Evolutionary conservation across 2,797 vertebrate genomes (phyloP), one percentile per base, ranked within the genome.

Genomic region (Acipenser ruthenus): DNA sequence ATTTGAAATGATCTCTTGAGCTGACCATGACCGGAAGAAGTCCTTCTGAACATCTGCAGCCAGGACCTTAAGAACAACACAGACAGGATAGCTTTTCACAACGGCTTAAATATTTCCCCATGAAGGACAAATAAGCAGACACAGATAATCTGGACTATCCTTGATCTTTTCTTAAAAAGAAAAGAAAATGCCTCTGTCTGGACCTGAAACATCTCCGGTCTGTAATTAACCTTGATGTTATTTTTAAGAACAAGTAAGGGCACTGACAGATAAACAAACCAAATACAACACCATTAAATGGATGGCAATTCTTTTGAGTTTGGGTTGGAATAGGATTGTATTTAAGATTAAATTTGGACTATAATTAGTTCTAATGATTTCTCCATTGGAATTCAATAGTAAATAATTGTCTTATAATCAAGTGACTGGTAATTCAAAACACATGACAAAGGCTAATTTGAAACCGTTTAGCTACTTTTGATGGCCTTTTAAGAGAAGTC

Each of bases 161-260:
- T 83, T 79, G 84, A 86, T 86, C 90, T 86, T 62, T 83, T 72
- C 79, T 85, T 83, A 37, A 37, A 37, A 37, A 37, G 23, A 37
- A 37, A 37, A 37, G 13, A 49, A 88, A 87, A 89, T 88, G 75
- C 71, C 75, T 74, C 73, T 72, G 76, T 10, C 47, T 79, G 66
- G 60, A 67, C 59, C n/a, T 18, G 15, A 10, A 79, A 77, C 78
- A 72, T 83, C 73, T 74, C 52, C 52, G 60, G 78, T 64, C 79
- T 85, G 76, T 85, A 85, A 88, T 87, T 88, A 88, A 83, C 84
- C 86, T 84, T 77, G 82, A 86, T 84, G 83, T 55, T 86, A 85
- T 88, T 87, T 86, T 79, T 82, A 82, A 9, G n/a, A 55, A 77
- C 80, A 84, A 49, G 66, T 78, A 88, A 83, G 65, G 59, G 87